Conservation (phyloP, 92 coral and sea anemone species). For the Parazoanthus atlanticus region DNA sequence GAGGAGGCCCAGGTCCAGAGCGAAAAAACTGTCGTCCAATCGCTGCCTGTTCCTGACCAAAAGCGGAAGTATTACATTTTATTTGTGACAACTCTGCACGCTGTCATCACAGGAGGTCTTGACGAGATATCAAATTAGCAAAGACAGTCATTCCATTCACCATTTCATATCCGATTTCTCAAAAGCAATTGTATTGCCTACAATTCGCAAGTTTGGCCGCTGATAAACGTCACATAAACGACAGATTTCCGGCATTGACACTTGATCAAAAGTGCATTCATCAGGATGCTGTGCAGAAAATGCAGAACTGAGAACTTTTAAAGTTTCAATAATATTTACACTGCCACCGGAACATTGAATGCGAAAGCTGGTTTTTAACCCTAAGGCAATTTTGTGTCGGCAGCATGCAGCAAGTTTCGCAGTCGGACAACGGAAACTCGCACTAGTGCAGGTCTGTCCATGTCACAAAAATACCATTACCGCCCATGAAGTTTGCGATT, state of each 20-base stretch:
- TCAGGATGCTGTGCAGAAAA: constrained; percentile 9
- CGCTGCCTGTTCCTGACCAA: no score
- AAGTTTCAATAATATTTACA: neutral
- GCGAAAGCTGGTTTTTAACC: no score
- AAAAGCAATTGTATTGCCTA: constrained; percentile 2
- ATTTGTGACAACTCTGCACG: neutral
- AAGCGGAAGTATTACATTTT: no score
- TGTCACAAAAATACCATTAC: no score
- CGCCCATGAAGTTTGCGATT: no score
- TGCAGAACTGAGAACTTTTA: neutral
- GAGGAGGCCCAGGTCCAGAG: no score
- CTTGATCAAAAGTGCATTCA: constrained; percentile 10
- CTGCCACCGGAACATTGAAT: neutral
- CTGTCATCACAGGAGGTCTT: constrained; percentile 5
- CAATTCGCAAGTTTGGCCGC: constrained; percentile 1
- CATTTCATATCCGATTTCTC: constrained; percentile 16
- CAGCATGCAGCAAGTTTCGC: no score
- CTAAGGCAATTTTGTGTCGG: no score
- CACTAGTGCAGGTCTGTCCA: no score
- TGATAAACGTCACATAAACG: neutral
- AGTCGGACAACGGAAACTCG: no score
- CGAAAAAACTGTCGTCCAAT: no score
- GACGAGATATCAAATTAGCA: constrained; percentile 1
- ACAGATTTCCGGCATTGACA: constrained; percentile 15
- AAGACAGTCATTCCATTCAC: constrained; percentile 17